Evolutionary conservation across 2,797 vertebrate genomes (phyloP).

Genomic region (Gallinago nigripennis): DNA sequence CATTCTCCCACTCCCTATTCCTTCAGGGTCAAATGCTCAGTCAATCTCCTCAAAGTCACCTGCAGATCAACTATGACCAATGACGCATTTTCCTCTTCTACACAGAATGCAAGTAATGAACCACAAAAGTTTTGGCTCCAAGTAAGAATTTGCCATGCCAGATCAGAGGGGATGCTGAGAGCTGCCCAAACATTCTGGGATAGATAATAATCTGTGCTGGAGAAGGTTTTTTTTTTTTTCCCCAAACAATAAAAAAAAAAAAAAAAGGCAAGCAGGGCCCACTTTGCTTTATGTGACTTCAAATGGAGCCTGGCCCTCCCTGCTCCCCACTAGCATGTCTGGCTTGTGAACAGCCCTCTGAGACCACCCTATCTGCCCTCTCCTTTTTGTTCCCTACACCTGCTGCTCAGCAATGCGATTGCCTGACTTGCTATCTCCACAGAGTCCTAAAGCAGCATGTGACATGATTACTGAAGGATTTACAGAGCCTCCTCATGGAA

Average conservation of each 20-base stretch:
- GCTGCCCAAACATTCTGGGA: not conserved
- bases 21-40: not conserved
- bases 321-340: accelerated
- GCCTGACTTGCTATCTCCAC: not conserved
- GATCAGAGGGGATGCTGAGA: not conserved
- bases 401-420: not conserved
- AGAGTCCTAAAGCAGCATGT: not conserved
- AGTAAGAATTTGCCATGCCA: not conserved
- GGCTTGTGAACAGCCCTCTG: not conserved
- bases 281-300: not conserved
- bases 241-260: not conserved
- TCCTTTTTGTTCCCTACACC: not conserved
- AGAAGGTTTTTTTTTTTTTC: not conserved
- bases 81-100: not conserved
- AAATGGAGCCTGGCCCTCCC: not conserved
- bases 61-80: not conserved
- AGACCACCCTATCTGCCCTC: not conserved
- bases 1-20: not conserved
- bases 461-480: slow-evolving; percentile 19
- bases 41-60: not conserved
- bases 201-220: not conserved
- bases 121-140: not conserved
- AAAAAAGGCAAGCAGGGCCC: not conserved
- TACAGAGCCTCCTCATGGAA: slow-evolving; percentile 13
- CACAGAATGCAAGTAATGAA: not conserved